A percentile compares a stretch with the other conserved stretches of the same genome.
These are phyloP conservation scores for Cyphomyrmex costatus DNA, from an alignment of 1,140 invertebrate species.

Conservation along the genomic window DNA sequence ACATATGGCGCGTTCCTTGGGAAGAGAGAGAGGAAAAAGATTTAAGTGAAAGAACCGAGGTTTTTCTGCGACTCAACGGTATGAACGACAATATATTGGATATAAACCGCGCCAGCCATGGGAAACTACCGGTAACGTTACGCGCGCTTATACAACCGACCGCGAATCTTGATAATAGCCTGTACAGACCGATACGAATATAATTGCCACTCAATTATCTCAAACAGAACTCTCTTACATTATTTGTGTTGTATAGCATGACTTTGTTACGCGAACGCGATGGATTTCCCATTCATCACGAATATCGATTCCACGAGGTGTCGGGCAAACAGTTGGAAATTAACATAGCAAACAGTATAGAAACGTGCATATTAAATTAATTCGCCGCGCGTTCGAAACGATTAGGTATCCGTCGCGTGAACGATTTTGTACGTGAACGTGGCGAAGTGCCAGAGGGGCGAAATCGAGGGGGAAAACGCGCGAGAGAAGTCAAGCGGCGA, in stretches of 20 bases:
- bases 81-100: background rate
- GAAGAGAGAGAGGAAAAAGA: background rate
- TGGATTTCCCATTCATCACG: conserved; percentile 10
- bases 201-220: conserved; percentile 47
- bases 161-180: conserved; percentile 20
- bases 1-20: background rate
- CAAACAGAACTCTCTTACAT: conserved; percentile 22
- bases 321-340: background rate
- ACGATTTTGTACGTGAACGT: background rate
- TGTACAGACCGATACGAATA: background rate
- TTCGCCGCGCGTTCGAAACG: background rate
- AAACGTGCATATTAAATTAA: background rate
- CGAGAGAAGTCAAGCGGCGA: background rate
- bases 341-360: background rate
- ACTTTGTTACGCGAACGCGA: conserved; percentile 12
- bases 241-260: conserved; percentile 23
- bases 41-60: background rate
- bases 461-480: background rate
- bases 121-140: conserved; percentile 13
- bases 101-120: conserved; percentile 12
- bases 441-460: background rate
- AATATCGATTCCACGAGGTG: background rate
- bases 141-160: conserved; percentile 22
- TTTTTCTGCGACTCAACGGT: conserved; percentile 18
- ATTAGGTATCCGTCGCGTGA: background rate